Base-by-base conservation (phyloP, 2,113 vertebrate species). In the Brachyistius frenatus region DNA sequence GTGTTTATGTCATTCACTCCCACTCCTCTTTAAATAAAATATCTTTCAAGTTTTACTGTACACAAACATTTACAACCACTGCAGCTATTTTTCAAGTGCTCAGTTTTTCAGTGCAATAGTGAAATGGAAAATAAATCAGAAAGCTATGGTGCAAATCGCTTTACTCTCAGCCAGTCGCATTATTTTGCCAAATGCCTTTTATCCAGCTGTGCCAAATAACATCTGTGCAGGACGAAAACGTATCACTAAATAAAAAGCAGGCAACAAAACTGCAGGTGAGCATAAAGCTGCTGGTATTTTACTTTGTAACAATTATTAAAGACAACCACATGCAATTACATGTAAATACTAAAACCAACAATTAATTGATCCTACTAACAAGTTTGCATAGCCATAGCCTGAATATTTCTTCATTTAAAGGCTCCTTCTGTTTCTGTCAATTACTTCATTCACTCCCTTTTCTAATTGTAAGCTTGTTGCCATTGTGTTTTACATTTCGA, bases 111-210 rank as follows among this genome's bases (percentile, higher is more conserved):
- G 7, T 15, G 49, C 47, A 66, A 36, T 10, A 5, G 50, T 73
- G 50, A 52, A 73, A 41, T 53, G 47, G 57, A 62, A 39, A 11
- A 53, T n/a, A 9, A 55, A 47, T 74, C 50, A 65, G 61, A 57
- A 16, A 5, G 44, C 3, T 32, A 30, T 9, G 23, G 14, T 39
- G 14, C 37, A 52, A 58, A 58, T 3, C 44, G 15, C n/a, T 41
- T 14, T 44, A 23, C 50, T 57, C 53, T 71, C 67, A 50, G 33
- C 33, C 58, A 64, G 10, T 30, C 41, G 16, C 10, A 72, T 46
- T 37, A 23, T 50, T 31, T 16, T 32, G 4, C 9, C 47, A 55
- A 62, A 62, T 66, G 54, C 44, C 30, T 66, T 57, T 56, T 57
- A 56, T 30, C 0, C 9, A 70, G 74, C 47, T 63, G 37, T 31